Evolutionary conservation across 1,140 invertebrate genomes (phyloP).

Genomic region (Pinna nobilis): DNA sequence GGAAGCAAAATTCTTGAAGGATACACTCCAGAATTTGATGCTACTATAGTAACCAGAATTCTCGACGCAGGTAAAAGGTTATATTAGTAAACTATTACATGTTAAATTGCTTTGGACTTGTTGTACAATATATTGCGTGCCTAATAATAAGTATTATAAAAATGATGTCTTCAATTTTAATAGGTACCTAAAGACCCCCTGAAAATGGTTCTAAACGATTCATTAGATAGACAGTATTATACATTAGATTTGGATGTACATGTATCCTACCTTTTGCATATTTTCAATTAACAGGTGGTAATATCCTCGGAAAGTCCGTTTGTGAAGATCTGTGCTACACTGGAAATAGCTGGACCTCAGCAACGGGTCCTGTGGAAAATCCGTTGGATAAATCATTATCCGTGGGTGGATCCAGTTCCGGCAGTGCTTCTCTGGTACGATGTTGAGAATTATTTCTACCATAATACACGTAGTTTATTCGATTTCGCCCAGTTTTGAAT

Average conservation of each 20-base stretch:
- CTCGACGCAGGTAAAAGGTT: conserved; percentile 64
- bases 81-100: no score
- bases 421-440: conserved; percentile 28
- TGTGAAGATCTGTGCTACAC: conserved; percentile 62
- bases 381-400: conserved; percentile 40
- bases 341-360: conserved; percentile 57
- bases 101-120: no score
- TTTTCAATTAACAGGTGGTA: conserved; percentile 48
- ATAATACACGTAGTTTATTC: no score
- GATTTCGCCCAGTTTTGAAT: no score
- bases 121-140: background rate
- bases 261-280: background rate
- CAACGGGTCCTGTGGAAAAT: conserved; percentile 54
- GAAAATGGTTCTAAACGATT: no score
- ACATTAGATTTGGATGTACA: no score
- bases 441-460: no score
- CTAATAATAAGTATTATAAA: no score
- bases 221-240: no score
- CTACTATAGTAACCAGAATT: conserved; percentile 63
- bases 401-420: conserved; percentile 56
- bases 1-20: conserved; percentile 60
- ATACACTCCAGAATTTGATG: conserved; percentile 65
- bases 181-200: no score
- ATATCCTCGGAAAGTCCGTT: conserved; percentile 58
- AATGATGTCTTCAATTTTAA: no score